Base-by-base conservation (phyloP, 2,797 vertebrate species). In the Anomalospiza imberbis region DNA sequence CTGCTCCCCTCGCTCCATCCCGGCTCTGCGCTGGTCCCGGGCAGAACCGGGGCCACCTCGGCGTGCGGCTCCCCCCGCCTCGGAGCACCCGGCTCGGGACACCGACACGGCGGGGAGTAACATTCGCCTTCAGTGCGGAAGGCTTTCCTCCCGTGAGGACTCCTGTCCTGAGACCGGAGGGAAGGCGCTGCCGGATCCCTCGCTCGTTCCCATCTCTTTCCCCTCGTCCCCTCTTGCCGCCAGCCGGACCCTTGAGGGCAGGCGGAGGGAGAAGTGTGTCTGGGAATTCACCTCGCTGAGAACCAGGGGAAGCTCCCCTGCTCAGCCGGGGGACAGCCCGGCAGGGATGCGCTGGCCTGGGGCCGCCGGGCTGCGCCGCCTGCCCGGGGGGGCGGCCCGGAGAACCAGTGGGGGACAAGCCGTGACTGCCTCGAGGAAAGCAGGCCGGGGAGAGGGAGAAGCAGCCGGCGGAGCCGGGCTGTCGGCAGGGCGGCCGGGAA, bases 1-100 rank as follows among this genome's bases (percentile, higher is more conserved):
- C 95, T 94, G 74, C 91, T 93, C 91, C 82, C 94, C 91, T 93
- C 66, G 71, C 79, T 87, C 66, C 57, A 32, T 58, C 62, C 89
- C 50, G 22, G 32, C 53, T 79, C 72, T 22, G 25, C 61, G 6
- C 40, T 4, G 44, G 13, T 29, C 74, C 48, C 9, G 29, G 32
- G 8, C 51, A 47, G 15, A 51, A 22, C 44, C 26, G 25, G 26
- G 38, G 53, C 9, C 8, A 6, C 40, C 44, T 40, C 65, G 38
- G 34, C 10, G 28, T 11, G 86, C 12, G 42, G 60, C 50, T 85
- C 18, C 28, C 12, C 29, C 28, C 45, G 62, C 2, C 29, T 44
- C 24, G 20, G 28, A 58, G 4, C 31, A 38, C 15, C 53, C 20
- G 13, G 13, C 31, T 51, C 19, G 12, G 51, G 17, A 3, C 61